Evolutionary conservation across 2,113 vertebrate species (phyloP).

Genomic region (Pteropus alecto): DNA sequence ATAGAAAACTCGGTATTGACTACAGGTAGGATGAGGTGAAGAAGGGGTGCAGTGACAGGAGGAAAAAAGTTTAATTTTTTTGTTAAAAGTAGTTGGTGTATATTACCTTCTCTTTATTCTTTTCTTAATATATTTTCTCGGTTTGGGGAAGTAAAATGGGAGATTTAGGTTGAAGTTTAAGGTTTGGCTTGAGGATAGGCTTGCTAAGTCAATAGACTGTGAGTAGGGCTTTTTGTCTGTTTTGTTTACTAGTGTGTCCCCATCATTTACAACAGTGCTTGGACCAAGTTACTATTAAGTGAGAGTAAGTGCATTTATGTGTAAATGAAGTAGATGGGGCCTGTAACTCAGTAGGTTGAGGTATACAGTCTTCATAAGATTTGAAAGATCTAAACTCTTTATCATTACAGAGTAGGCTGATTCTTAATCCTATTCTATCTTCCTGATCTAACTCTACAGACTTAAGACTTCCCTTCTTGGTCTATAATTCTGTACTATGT

Average conservation of each 20-base stretch:
- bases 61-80: background rate
- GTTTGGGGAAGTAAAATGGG: background rate
- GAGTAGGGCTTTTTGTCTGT: background rate
- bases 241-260: background rate
- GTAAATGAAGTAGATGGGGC: background rate
- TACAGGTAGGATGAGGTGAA: background rate
- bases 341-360: background rate
- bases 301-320: background rate
- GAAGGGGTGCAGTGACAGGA: background rate
- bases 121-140: background rate
- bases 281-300: background rate
- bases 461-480: background rate
- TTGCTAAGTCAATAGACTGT: background rate
- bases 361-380: background rate
- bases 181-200: background rate
- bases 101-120: background rate
- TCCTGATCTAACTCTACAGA: background rate
- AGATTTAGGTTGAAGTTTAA: constrained; percentile 6
- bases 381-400: constrained; percentile 21
- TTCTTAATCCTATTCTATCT: background rate
- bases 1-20: background rate
- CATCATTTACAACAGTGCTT: background rate
- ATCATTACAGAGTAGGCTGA: background rate
- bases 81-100: background rate
- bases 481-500: background rate